A percentile compares a stretch with the other conserved stretches of the same genome.
phyloP scores from a whole-genome alignment of 1,140 invertebrate species.

The Diuraphis noxia region DNA sequence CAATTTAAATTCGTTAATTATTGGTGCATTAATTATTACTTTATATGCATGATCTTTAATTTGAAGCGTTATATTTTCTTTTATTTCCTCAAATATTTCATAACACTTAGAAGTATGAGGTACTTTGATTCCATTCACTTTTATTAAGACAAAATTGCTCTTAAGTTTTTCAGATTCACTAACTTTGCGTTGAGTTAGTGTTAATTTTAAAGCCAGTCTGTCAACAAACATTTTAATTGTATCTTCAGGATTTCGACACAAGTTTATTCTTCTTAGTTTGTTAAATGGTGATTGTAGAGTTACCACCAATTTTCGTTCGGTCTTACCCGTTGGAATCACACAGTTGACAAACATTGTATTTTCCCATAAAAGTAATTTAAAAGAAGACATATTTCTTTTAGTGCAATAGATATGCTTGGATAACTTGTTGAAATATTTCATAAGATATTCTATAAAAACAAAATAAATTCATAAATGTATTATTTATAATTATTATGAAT shows the following conservation, averaged over 20 bases:
- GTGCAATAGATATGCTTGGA: not conserved
- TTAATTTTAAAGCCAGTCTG: not conserved
- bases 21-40: conserved; percentile 8
- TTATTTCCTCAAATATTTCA: conserved; percentile 7
- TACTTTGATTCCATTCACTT: not conserved
- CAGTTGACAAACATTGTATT: conserved; percentile 23
- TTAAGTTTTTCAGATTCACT: not conserved
- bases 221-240: not conserved
- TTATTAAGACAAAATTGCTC: not conserved
- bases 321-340: not conserved
- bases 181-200: not conserved
- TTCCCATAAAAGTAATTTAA: conserved; percentile 31
- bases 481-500: not conserved
- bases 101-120: not conserved
- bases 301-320: not conserved
- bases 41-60: not conserved
- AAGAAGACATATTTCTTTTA: conserved; percentile 34
- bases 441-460: not conserved
- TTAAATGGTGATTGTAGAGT: not conserved
- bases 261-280: not conserved
- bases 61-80: not conserved
- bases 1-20: conserved; percentile 15
- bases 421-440: conserved; percentile 25
- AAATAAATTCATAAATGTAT: not conserved
- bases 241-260: conserved; percentile 5